Base-by-base conservation (phyloP, 2,113 vertebrate species). In the Hemicordylus capensis region DNA sequence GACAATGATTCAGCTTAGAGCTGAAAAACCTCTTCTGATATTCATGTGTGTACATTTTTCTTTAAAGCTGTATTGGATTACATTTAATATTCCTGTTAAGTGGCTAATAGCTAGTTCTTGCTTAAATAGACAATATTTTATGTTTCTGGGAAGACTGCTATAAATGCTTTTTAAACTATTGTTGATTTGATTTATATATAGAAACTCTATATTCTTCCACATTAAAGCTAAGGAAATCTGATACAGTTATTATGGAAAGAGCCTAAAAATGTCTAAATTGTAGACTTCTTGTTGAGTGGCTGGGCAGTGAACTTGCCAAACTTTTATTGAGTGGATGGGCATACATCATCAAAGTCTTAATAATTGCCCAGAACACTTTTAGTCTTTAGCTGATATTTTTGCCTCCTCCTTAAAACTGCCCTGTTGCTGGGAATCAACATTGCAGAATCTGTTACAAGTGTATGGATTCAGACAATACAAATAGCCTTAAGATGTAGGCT, bases 131-230 rank as follows among this genome's bases (percentile, higher is more conserved):
- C 24, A 20, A 14, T 48, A 15, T 46, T 14, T 19, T 69, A 19
- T 78, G 26, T 56, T 31, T 44, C 1, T 28, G 22, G 6, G 31
- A 63, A 51, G 26, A 24, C 39, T 77, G 19, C 24, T 70, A 12
- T 63, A 73, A 75, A 75, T 88, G 81, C 24, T n/a, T 59, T 89
- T 89, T 89, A 67, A 4, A 26, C 15, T 83, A 14, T 64, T 77
- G 17, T 15, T 88, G 34, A 80, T 81, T 84, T 86, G 64, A 80
- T 78, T 6, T 19, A 0, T 70, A 9, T 14, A 59, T 26, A 24
- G 37, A 44, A 58, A 26, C 6, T 44, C 17, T 39, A 51, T 78
- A 48, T 46, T 77, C 6, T 58, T 79, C 14, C 12, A 61, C 11
- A 56, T 84, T 56, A 42, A 54, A 2, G 20, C 22, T 51, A 73